Base-by-base conservation (phyloP, 1,140 invertebrate species). In the Monomorium pharaonis region DNA sequence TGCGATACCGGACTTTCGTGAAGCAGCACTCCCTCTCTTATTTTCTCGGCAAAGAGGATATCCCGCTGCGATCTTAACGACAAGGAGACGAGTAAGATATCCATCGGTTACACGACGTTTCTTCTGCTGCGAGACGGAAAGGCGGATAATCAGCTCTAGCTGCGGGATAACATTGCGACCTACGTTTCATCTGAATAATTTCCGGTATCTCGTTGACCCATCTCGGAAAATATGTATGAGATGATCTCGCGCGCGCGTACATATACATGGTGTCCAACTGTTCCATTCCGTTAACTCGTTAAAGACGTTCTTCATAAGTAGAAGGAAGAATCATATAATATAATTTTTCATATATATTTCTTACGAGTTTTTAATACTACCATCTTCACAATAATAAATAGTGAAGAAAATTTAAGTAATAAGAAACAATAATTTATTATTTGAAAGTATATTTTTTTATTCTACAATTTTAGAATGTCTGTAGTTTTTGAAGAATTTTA, bases 171-270 rank as follows among this genome's bases (percentile, higher is more conserved):
- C 65, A 56, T 67, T 70, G 69, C 42, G 69, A 84, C 83, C 80
- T 70, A 16, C 30, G 85, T 86, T 89, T 62, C 88, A 56, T 89
- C 83, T 91, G 91, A 92, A 92, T 92, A 90, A 92, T 89, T 90
- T 72, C 81, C 84, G 72, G 86, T 90, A 92, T 92, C 91, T 87
- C 86, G 81, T 87, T 87, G 89, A 92, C 88, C 89, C 84, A 91
- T 92, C 91, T 91, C 49, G 69, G 62, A 75, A 89, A 86, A 89
- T 88, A 90, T 90, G 86, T 90, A 72, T 74, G 76, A 83, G 54
- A 60, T 18, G 30, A 30, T 65, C 24, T 33, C n/a, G 77, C 14
- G 30, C 24, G 56, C 62, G 7, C 9, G 10, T 10, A 5, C 3
- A 24, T 27, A 21, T 21, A n/a, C 2, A 12, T 24, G 16, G 24